These are phyloP conservation scores for Sylvia borin DNA, from an alignment of 2,797 vertebrate genomes.

Conservation along the genomic window DNA sequence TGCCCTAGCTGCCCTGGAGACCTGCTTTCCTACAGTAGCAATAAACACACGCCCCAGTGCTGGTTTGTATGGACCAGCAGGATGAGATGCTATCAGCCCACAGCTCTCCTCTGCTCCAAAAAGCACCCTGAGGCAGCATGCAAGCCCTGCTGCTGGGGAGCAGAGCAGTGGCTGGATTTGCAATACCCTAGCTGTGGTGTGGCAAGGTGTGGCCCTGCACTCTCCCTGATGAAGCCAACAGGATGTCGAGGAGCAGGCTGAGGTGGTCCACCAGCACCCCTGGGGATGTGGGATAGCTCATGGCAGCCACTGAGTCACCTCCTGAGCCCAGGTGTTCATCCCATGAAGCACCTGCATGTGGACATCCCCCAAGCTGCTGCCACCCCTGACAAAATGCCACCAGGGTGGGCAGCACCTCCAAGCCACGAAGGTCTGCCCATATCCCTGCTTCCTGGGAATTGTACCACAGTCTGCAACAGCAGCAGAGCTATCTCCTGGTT, in stretches of 20 bases:
- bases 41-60: background rate
- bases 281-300: background rate
- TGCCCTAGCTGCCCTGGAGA: background rate
- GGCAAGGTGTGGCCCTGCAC: background rate
- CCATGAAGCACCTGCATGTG: fast-evolving
- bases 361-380: background rate
- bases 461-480: fast-evolving
- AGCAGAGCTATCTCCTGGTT: background rate
- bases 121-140: fast-evolving
- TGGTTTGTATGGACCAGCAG: background rate
- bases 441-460: background rate
- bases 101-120: background rate
- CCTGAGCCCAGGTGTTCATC: background rate
- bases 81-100: background rate
- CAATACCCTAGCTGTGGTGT: background rate
- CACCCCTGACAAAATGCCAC: background rate
- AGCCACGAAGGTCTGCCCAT: background rate
- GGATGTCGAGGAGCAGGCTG: fast-evolving
- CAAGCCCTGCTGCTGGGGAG: background rate
- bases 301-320: background rate
- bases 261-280: fast-evolving
- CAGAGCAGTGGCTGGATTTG: background rate
- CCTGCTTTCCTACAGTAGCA: background rate
- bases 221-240: background rate
- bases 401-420: background rate